Base-by-base conservation (phyloP, 2,888 invertebrate genomes). In the Tinea trinotella region DNA sequence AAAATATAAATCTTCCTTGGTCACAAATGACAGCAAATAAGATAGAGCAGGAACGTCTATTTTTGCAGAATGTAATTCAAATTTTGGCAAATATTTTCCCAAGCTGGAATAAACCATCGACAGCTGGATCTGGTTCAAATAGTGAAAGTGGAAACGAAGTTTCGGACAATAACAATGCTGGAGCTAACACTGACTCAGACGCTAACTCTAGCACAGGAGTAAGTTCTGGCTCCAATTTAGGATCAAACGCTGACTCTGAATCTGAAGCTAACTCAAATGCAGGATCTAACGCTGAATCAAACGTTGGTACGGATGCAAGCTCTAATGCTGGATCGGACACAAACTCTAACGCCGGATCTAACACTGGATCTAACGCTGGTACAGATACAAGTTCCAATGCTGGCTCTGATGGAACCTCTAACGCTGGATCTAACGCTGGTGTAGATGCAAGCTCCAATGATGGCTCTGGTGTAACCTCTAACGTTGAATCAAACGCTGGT, bases 11-110 rank as follows among this genome's bases (percentile, higher is more conserved):
- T 30, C 59, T 69, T 44, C 73, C 78, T 0, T 75, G 79, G 76
- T 71, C 64, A 24, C 61, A 66, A 6, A 59, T 65, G 49, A 72
- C 70, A 2, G 65, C 71, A 55, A 63, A 76, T 57, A 64, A 70
- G 15, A 61, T 79, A 30, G 68, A 72, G 49, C 75, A 80, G 58
- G 73, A 76, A 56, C 75, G 60, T 63, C 66, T 70, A 6, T 68
- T 82, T 55, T 64, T 85, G 13, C 68, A 76, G 60, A 62, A 71
- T 0, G 61, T 79, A 49, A 62, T 62, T 10, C 70, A 78, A 58
- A 76, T 74, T 58, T 60, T 85, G 36, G 65, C 75, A 1, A 72
- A 66, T 48, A 58, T 83, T 5, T 61, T 81, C 30, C 78, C 80
- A n/a, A 70, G 55, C 57, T 80, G 79, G 80, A 50, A 46, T 44